These are phyloP conservation scores for Heliconius charithonia DNA, from an alignment of 2,888 invertebrate genomes.

Conservation along the genomic window DNA sequence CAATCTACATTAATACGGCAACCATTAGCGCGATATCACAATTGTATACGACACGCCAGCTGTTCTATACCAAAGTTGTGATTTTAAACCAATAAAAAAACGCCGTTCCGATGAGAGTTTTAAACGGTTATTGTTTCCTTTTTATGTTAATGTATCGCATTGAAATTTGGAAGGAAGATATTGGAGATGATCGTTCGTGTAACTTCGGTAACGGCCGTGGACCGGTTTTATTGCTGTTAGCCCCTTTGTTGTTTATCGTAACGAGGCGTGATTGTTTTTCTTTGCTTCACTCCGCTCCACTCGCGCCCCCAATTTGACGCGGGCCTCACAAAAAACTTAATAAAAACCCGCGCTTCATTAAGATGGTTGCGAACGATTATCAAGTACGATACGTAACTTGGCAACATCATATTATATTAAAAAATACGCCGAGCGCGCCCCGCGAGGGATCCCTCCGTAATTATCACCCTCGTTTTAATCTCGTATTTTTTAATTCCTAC, in stretches of 20 bases:
- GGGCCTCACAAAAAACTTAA: constrained; percentile 70
- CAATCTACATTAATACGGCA: constrained; percentile 46
- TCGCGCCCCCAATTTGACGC: constrained; percentile 50
- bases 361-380: constrained; percentile 74
- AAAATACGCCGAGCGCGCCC: constrained; percentile 62
- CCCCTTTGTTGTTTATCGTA: constrained; percentile 66
- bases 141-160: constrained; percentile 81
- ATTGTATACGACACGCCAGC: constrained; percentile 41
- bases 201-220: constrained; percentile 66
- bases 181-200: constrained; percentile 70
- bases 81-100: constrained; percentile 77
- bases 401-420: constrained; percentile 72
- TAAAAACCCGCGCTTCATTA: constrained; percentile 79
- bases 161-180: constrained; percentile 74
- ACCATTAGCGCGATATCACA: constrained; percentile 43
- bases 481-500: constrained; percentile 65
- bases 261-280: constrained; percentile 67
- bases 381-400: constrained; percentile 68
- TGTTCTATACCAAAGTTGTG: constrained; percentile 62
- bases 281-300: constrained; percentile 54
- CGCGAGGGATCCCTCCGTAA: constrained; percentile 60
- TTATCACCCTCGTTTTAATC: constrained; percentile 67
- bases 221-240: constrained; percentile 71
- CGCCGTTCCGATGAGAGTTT: constrained; percentile 75
- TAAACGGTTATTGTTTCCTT: constrained; percentile 82